Base-by-base conservation (phyloP, 2,797 vertebrate genomes). In the Anguilla marmorata region DNA sequence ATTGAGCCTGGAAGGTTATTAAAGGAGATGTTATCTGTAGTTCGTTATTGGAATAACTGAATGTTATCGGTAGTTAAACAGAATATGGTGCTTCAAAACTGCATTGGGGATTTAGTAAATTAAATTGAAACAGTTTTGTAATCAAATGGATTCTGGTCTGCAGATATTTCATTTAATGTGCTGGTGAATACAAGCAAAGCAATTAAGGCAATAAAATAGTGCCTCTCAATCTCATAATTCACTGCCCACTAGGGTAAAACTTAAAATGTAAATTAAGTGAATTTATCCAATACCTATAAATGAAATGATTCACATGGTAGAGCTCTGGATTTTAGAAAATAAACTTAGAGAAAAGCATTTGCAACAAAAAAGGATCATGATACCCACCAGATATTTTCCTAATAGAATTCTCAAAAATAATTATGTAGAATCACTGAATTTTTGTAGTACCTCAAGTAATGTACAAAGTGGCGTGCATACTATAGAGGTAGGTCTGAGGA, bases 151-250 rank as follows among this genome's bases (percentile, higher is more conserved):
- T 92, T 92, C 66, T 91, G 87, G 74, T 90, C 86, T 0, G 0
- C 86, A 90, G 90, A 90, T 92, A 93, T 93, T 94, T 94, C 92
- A 92, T 90, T 79, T 89, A 93, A 93, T 0, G 0, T 94, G 94
- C 93, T 63, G 74, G 84, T 91, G 87, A 90, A 85, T 93, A 92
- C 72, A 91, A 89, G 76, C 92, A 89, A 93, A 93, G 90, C 86
- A 94, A 95, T 93, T 91, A 94, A 86, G 72, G 90, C 84, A 74
- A 93, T 93, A 93, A 94, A 94, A 95, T 90, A 91, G 80, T 0
- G 0, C 88, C 92, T 89, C 56, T 69, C 85, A 89, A 87, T 45
- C 83, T 87, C 88, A 91, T 91, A 94, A 93, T 93, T 94, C 92
- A 95, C 90, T 95, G 92, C 54, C 92, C 92, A 94, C 92, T 89